A percentile compares a stretch with the other conserved stretches of the same genome.
These are phyloP conservation scores for Chaetura pelagica DNA, from an alignment of 2,113 vertebrate genomes.

Conservation along the genomic window DNA sequence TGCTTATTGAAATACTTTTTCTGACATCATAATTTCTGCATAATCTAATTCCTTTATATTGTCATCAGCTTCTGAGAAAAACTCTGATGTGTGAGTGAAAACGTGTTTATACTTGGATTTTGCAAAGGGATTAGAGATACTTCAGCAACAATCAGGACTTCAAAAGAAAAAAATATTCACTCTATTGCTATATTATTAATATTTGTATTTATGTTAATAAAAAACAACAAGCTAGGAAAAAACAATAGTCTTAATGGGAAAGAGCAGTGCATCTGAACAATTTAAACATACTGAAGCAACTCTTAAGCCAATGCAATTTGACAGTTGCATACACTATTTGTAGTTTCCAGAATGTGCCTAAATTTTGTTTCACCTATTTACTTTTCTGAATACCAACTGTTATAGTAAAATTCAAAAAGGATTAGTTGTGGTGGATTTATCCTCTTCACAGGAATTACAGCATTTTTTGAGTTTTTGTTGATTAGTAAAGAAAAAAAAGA, in stretches of 20 bases:
- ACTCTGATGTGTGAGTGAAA: not conserved
- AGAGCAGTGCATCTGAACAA: not conserved
- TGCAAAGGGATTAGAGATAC: not conserved
- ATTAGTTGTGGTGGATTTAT: not conserved
- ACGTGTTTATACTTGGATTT: not conserved
- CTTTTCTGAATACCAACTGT: not conserved
- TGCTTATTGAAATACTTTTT: not conserved
- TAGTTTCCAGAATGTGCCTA: not conserved
- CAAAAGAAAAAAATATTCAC: not conserved
- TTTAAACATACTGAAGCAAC: not conserved
- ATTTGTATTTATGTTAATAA: not conserved
- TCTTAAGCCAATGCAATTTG: not conserved
- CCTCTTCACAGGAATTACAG: not conserved
- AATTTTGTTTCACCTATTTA: not conserved
- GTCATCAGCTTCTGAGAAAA: not conserved
- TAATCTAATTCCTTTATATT: not conserved
- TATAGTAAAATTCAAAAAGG: not conserved
- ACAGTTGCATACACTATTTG: not conserved
- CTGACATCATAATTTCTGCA: not conserved
- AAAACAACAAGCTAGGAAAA: not conserved
- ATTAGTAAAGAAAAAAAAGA: not conserved
- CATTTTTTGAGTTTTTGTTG: not conserved
- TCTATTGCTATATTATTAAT: not conserved
- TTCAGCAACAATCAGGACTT: not conserved
- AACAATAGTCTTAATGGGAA: not conserved